A percentile compares a stretch with the other conserved stretches of the same genome.
Conservation (phyloP, 2,113 vertebrate genomes). For the Trichechus manatus region DNA sequence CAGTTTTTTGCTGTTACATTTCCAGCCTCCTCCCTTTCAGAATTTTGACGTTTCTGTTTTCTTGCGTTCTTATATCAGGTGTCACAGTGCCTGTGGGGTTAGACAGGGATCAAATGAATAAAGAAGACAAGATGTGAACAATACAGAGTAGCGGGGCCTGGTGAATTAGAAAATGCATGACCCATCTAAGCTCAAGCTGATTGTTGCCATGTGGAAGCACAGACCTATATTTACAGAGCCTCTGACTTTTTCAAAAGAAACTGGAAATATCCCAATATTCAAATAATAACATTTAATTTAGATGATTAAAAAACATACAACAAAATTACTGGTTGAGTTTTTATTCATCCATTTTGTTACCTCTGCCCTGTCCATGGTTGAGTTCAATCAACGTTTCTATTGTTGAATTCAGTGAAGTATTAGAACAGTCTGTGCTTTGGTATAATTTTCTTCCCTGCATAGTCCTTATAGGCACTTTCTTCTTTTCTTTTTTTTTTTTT, state of each 20-base stretch:
- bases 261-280: background rate
- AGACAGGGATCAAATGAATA: background rate
- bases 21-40: background rate
- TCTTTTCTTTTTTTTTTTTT: too few relatives aligned
- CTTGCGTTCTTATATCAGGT: background rate
- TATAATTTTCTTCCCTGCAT: background rate
- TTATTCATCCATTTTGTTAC: background rate
- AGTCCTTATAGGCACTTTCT: background rate
- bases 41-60: background rate
- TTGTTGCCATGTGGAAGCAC: background rate
- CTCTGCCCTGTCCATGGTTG: background rate
- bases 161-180: background rate
- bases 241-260: slow-evolving; percentile 1
- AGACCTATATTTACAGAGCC: background rate
- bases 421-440: background rate
- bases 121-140: background rate
- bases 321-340: background rate
- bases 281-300: background rate
- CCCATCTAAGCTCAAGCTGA: background rate
- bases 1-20: background rate
- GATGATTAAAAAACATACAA: background rate
- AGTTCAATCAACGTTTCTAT: background rate
- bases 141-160: background rate
- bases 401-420: background rate
- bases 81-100: background rate